Evolutionary conservation across 2,888 invertebrate genomes (phyloP).

Genomic region (Xanthostigma xanthostigma): DNA sequence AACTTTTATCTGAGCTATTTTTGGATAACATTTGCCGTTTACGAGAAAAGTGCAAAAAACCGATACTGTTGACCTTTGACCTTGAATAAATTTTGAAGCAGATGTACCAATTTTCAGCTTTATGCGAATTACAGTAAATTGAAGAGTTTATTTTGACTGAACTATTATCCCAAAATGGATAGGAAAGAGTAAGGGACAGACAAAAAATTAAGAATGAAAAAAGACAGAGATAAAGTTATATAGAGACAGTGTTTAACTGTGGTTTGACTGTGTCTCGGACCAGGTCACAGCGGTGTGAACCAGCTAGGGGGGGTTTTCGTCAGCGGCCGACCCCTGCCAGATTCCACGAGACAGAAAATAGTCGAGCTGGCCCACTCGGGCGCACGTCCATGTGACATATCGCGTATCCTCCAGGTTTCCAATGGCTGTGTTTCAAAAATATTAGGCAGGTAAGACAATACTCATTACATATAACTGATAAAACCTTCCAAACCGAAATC

Average conservation of each 20-base stretch:
- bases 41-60: no score
- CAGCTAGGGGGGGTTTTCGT: conserved; percentile 99
- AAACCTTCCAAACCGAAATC: background rate
- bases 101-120: no score
- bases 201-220: no score
- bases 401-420: conserved; percentile 94
- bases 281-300: conserved; percentile 97
- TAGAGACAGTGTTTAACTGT: conserved; percentile 11
- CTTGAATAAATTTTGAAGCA: no score
- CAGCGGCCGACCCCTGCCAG: conserved; percentile 93
- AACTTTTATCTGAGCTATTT: no score
- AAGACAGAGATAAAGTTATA: no score
- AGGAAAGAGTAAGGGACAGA: no score
- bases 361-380: conserved; percentile 97
- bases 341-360: conserved; percentile 95
- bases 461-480: conserved; percentile 7
- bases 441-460: conserved; percentile 71
- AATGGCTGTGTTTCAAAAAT: conserved; percentile 99
- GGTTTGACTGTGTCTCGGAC: conserved; percentile 37
- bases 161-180: no score
- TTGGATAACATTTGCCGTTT: no score
- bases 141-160: no score
- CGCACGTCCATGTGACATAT: conserved; percentile 96
- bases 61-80: no score
- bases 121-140: no score